Evolutionary conservation across 2,888 invertebrate genomes (phyloP).

Genomic region (Phragmatobia fuliginosa): DNA sequence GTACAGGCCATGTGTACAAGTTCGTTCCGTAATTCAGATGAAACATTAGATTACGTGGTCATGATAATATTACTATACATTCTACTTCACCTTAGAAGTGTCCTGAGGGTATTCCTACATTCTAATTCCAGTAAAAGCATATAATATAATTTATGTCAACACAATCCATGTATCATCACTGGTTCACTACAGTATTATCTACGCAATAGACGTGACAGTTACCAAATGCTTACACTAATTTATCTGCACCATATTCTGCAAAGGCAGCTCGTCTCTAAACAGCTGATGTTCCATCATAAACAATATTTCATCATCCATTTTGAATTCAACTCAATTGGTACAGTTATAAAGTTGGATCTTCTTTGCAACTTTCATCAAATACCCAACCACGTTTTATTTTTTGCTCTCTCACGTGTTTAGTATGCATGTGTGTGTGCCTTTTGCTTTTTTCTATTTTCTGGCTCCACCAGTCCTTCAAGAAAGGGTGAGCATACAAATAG

Average conservation of each 20-base stretch:
- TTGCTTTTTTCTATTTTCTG: conserved; percentile 57
- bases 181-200: conserved; percentile 45
- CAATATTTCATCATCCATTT: conserved; percentile 39
- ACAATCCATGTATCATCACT: conserved; percentile 44
- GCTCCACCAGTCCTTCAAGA: conserved; percentile 56
- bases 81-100: background rate
- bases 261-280: conserved; percentile 59
- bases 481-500: conserved; percentile 63
- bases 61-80: background rate
- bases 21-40: background rate
- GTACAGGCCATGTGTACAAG: background rate
- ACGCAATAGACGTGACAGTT: conserved; percentile 49
- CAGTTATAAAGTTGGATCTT: conserved; percentile 25
- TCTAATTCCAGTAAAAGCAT: conserved; percentile 12
- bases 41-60: background rate
- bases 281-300: conserved; percentile 65
- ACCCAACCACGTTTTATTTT: conserved; percentile 58
- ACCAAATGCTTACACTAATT: conserved; percentile 62
- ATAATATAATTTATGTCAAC: conserved; percentile 46
- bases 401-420: conserved; percentile 59
- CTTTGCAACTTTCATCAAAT: conserved; percentile 26
- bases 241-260: conserved; percentile 60
- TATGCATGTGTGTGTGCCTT: conserved; percentile 50
- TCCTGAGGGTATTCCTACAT: background rate
- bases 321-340: conserved; percentile 30